Evolutionary conservation across 2,888 invertebrate genomes (phyloP), one percentile per base, ranked within the genome.

Genomic region (Pristionchus fissidentatus): DNA sequence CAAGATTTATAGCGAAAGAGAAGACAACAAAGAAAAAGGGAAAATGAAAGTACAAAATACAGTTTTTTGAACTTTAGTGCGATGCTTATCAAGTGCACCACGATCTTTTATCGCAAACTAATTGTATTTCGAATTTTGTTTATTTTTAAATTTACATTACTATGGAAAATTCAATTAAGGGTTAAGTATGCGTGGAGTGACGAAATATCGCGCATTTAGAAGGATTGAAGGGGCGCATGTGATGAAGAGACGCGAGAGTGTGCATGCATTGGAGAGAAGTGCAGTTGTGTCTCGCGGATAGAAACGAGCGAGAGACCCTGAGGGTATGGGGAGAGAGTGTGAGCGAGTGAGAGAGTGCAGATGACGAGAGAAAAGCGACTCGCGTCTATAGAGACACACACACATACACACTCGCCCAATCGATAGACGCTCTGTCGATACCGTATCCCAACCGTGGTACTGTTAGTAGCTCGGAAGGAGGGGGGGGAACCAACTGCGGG

Each of bases 371-470:
- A 73, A 73, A 32, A 43, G 43, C 70, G 70, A 43, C 70, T 38
- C 70, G 70, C 43, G 41, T 73, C 70, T 73, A 73, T 73, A 73
- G 70, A 73, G 70, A n/a, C n/a, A n/a, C n/a, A n/a, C n/a, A n/a
- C 32, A 19, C 32, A 62, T 35, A 19, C 62, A n/a, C 15, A 15
- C 22, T 62, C 19, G 15, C 10, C 8, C 62, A n/a, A 62, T 62
- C 62, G 62, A 62, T 62, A 62, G 29, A 35, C 1, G 62, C n/a
- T n/a, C n/a, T n/a, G n/a, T 0, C 15, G 32, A 32, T 62, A 62
- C 32, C 35, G 62, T 62, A 62, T 62, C 26, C 29, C 29, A 2
- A 26, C 29, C 62, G n/a, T n/a, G 49, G 19, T 62, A 62, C 29
- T 8, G 35, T 32, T n/a, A 49, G 49, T 49, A 49, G 49, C 10